Evolutionary conservation across 2,888 invertebrate genomes (phyloP), one percentile per base, ranked within the genome.

Genomic region (Limenitis arthemis): DNA sequence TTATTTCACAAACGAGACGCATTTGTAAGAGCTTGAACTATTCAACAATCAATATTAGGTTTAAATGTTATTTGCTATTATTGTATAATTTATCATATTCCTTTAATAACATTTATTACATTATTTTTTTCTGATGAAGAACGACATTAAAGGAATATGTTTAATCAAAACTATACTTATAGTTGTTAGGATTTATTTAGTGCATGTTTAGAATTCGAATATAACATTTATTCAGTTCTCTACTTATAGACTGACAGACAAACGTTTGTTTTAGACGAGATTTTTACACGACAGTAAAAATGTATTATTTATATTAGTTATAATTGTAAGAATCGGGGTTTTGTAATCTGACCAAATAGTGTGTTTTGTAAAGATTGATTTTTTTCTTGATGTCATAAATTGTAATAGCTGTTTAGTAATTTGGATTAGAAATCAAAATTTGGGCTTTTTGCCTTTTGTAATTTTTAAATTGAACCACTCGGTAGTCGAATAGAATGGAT

Each of bases 31-130:
- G 71, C 72, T 74, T 71, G 58, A 58, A 61, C 65, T 69, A 64
- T 64, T 66, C 67, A 59, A 58, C 69, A 73, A 75, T 68, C 69
- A 74, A 70, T 70, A 55, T 61, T 70, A 73, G 69, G 63, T 60
- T 61, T 61, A 55, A 66, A 66, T 60, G 59, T 70, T 73, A 76
- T 67, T 53, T 43, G 54, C 52, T 53, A 39, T 54, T 33, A 44
- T 47, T 47, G 55, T 53, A 51, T 56, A 51, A 54, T 54, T 49
- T 52, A n/a, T 44, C 46, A 41, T 54, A 49, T 47, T 38, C 37
- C 33, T 52, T 37, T 32, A 29, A n/a, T n/a, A n/a, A n/a, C n/a
- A n/a, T n/a, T n/a, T n/a, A n/a, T n/a, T n/a, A n/a, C n/a, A n/a
- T n/a, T n/a, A n/a, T n/a, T n/a, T n/a, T n/a, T n/a, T n/a, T n/a